Conservation (phyloP, 2,888 invertebrate genomes). For the Aricia artaxerxes region DNA sequence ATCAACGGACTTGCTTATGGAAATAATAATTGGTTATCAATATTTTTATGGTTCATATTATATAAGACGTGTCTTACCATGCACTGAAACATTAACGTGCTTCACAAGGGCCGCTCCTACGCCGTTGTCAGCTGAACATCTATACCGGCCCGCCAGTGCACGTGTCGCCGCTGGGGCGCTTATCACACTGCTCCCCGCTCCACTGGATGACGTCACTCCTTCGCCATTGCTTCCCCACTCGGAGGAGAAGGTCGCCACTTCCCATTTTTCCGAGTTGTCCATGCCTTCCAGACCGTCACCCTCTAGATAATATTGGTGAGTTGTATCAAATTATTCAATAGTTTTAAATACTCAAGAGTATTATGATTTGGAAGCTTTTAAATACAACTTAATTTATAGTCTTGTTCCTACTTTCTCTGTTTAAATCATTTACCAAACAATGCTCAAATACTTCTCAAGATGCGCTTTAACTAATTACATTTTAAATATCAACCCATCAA, state of each 20-base stretch:
- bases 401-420: no score
- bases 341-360: no score
- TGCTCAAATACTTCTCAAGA: no score
- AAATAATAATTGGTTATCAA: no score
- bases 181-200: conserved; percentile 58
- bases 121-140: conserved; percentile 90
- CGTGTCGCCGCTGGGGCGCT: conserved; percentile 83
- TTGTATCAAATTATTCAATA: not conserved
- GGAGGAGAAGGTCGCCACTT: conserved; percentile 34
- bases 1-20: no score
- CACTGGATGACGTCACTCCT: conserved; percentile 36
- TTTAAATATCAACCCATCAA: no score
- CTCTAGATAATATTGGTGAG: not conserved
- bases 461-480: not conserved
- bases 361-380: no score
- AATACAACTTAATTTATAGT: no score
- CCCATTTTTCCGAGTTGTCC: conserved; percentile 45
- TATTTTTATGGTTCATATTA: no score
- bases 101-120: conserved; percentile 90
- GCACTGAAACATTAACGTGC: conserved; percentile 88
- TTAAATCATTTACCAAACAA: no score
- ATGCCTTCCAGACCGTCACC: conserved; percentile 40
- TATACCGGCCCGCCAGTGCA: conserved; percentile 87
- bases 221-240: conserved; percentile 37
- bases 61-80: conserved; percentile 78